phyloP scores from a whole-genome alignment of 2,888 invertebrate genomes.

The Stenolophus ochropezus region DNA sequence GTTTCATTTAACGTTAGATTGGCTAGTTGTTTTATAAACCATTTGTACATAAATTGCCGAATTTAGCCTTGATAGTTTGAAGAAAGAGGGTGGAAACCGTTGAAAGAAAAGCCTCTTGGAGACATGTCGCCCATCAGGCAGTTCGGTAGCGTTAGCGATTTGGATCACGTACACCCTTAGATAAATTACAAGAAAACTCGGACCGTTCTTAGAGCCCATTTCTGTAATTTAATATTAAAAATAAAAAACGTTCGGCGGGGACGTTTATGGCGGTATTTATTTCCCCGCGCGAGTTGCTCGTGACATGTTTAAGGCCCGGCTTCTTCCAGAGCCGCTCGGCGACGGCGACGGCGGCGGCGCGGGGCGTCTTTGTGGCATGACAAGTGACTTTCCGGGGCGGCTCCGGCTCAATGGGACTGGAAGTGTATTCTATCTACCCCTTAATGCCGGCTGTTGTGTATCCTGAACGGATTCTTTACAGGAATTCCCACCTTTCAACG shows the following conservation, averaged over 20 bases:
- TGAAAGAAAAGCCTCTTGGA: no score
- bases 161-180: conserved; percentile 56
- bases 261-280: conserved; percentile 52
- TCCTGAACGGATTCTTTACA: conserved; percentile 49
- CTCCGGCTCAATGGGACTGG: conserved; percentile 24
- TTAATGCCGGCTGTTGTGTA: conserved; percentile 38
- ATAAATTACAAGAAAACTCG: conserved; percentile 57
- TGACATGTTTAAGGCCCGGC: conserved; percentile 57
- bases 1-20: no score
- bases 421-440: conserved; percentile 47
- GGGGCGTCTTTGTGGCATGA: conserved; percentile 52
- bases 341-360: background rate
- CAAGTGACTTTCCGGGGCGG: conserved; percentile 57
- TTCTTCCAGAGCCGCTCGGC: conserved; percentile 31
- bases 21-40: no score
- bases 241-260: conserved; percentile 52
- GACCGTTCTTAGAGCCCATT: conserved; percentile 48
- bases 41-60: no score
- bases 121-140: no score
- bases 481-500: conserved; percentile 72
- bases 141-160: no score
- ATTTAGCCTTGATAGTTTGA: no score
- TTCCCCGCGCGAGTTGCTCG: conserved; percentile 13
- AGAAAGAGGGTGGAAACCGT: no score
- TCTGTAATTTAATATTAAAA: conserved; percentile 60